These are phyloP conservation scores for Drosophila kepulauana DNA, from an alignment of 1,140 invertebrate genomes.

Conservation along the genomic window DNA sequence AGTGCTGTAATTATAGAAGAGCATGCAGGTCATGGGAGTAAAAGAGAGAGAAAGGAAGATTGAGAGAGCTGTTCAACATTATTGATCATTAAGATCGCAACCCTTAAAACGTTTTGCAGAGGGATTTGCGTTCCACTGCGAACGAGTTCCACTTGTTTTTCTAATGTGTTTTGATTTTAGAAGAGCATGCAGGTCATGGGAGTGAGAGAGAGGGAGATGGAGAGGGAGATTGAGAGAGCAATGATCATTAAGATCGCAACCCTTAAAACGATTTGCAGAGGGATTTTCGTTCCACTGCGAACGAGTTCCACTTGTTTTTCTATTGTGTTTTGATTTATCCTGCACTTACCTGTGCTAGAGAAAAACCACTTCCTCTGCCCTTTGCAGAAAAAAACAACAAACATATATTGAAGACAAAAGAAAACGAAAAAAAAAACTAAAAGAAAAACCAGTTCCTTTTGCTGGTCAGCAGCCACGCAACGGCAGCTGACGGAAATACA, in stretches of 20 bases:
- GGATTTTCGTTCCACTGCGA: constrained; percentile 27
- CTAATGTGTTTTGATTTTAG: constrained; percentile 15
- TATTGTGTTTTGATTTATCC: constrained; percentile 50
- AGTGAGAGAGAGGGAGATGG: not conserved
- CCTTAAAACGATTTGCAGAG: constrained; percentile 11
- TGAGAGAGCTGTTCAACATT: not conserved
- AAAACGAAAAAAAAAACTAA: constrained; percentile 18
- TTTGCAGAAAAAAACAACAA: constrained; percentile 48
- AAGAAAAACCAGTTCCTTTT: constrained; percentile 50
- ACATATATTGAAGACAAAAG: constrained; percentile 1
- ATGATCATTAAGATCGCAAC: constrained; percentile 26
- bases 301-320: too few species aligned
- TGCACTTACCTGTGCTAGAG: constrained; percentile 58
- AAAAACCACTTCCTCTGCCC: constrained; percentile 71
- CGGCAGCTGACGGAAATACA: constrained; percentile 78
- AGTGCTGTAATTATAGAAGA: constrained; percentile 24
- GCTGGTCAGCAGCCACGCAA: constrained; percentile 30
- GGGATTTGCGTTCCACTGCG: constrained; percentile 27
- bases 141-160: too few species aligned
- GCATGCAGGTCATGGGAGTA: constrained; percentile 4
- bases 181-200: constrained; percentile 6
- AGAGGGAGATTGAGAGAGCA: not conserved
- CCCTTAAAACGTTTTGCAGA: constrained; percentile 11
- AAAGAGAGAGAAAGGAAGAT: not conserved
- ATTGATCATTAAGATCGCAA: constrained; percentile 22